Evolutionary conservation across 1,140 invertebrate species (phyloP).

Genomic region (Hycleus phaleratus): DNA sequence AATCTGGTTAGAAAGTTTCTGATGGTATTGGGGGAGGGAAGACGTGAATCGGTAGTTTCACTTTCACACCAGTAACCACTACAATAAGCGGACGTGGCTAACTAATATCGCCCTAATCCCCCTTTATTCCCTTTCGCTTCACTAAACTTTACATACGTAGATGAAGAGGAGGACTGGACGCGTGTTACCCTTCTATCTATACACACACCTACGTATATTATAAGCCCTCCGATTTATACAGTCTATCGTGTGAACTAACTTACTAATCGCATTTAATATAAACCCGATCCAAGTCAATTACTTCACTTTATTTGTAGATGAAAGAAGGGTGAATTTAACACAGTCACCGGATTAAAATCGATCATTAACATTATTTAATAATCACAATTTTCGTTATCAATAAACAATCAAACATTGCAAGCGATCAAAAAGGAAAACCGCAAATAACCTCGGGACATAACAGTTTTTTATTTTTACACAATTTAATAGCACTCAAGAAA

Average conservation of each 20-base stretch:
- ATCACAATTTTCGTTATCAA: no score
- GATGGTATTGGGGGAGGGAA: slow-evolving; percentile 2
- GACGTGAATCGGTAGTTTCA: slow-evolving; percentile 28
- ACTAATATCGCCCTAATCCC: slow-evolving; percentile 31
- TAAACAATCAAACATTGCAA: no score
- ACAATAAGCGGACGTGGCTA: slow-evolving; percentile 31
- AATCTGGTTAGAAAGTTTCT: slow-evolving; percentile 19
- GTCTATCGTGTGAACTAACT: slow-evolving; percentile 12
- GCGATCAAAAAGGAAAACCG: no score
- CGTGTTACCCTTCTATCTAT: slow-evolving; percentile 1
- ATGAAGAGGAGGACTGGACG: background rate
- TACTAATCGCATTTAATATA: slow-evolving; percentile 12
- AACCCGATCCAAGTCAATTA: background rate
- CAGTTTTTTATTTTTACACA: no score
- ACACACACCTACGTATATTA: slow-evolving; percentile 5
- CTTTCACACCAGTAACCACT: slow-evolving; percentile 33
- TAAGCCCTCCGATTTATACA: slow-evolving; percentile 5
- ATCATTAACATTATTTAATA: no score
- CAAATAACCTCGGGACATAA: no score
- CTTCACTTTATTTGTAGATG: background rate
- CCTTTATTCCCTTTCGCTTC: slow-evolving; percentile 21
- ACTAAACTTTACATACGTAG: slow-evolving; percentile 14
- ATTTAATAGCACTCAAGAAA: no score
- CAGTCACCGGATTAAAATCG: no score
- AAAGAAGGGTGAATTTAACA: no score